These are phyloP conservation scores for Xenotilapia leptura DNA, from an alignment of 2,113 vertebrate genomes.

Conservation along the genomic window DNA sequence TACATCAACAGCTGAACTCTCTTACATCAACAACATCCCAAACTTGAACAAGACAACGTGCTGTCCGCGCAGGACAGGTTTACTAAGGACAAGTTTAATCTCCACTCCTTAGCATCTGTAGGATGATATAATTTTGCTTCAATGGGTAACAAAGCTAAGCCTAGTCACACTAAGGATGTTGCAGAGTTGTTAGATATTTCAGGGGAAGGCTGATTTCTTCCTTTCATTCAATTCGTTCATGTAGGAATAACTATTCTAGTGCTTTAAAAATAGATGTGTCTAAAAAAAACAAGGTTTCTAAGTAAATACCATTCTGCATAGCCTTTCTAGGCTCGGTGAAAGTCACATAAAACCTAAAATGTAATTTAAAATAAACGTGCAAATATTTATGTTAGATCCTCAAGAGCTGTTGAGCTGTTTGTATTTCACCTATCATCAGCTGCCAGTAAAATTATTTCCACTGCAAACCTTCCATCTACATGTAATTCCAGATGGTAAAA, in stretches of 20 bases:
- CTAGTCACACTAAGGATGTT: not conserved
- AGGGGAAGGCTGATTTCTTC: not conserved
- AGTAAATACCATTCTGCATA: not conserved
- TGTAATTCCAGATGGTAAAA: not conserved
- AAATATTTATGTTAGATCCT: not conserved
- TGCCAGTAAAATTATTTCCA: not conserved
- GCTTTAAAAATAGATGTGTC: not conserved
- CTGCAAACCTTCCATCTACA: not conserved
- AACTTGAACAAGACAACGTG: slow-evolving; percentile 25
- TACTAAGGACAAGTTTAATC: not conserved
- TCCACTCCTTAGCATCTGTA: not conserved
- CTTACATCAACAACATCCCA: slow-evolving; percentile 55
- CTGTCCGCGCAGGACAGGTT: not conserved
- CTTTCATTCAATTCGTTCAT: not conserved
- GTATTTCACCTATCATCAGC: not conserved
- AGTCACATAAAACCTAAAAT: not conserved
- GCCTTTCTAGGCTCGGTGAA: not conserved
- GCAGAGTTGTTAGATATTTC: not conserved
- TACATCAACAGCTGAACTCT: slow-evolving; percentile 30
- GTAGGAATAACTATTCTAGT: not conserved
- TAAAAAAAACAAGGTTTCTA: not conserved
- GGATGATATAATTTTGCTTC: not conserved
- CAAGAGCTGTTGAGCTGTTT: not conserved
- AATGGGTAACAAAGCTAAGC: not conserved
- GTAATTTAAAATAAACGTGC: not conserved